Conservation (phyloP, 2,888 invertebrate genomes). For the Euplagia quadripunctaria region DNA sequence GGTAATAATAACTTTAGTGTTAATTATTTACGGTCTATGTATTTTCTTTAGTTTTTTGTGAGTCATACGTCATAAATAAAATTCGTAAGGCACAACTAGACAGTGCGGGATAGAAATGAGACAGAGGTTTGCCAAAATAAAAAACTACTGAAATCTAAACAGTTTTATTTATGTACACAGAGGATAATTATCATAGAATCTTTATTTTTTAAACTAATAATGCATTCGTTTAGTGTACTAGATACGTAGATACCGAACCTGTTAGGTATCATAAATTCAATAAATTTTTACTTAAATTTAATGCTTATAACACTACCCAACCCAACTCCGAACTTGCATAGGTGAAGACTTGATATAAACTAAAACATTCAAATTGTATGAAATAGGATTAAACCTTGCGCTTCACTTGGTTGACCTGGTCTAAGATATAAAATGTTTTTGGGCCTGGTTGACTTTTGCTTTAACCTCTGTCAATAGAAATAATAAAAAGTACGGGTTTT, state of each 20-base stretch:
- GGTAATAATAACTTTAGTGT: slow-evolving; percentile 27
- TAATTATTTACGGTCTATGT: neutral
- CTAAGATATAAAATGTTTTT: too few relatives aligned
- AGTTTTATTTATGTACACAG: neutral
- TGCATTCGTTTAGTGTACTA: neutral
- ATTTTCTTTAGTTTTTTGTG: slow-evolving; percentile 32
- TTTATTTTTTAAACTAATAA: neutral
- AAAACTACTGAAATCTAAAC: neutral
- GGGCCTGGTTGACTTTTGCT: neutral
- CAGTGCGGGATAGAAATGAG: slow-evolving; percentile 27
- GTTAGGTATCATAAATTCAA: too few relatives aligned
- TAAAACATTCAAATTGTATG: too few relatives aligned
- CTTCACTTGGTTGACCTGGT: neutral
- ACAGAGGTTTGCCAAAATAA: slow-evolving; percentile 37
- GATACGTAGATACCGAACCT: neutral
- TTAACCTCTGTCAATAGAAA: neutral
- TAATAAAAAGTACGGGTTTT: neutral
- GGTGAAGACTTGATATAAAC: too few relatives aligned
- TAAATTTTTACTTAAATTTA: too few relatives aligned
- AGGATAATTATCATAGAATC: neutral
- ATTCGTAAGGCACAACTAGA: slow-evolving; percentile 36
- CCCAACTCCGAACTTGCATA: too few relatives aligned
- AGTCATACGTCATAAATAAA: slow-evolving; percentile 40
- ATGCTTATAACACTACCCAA: too few relatives aligned
- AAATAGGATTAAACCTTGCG: neutral